A percentile compares a stretch with the other conserved stretches of the same genome.
Evolutionary conservation across 1,140 invertebrate species (phyloP).

Genomic region (Oryzaephilus surinamensis): DNA sequence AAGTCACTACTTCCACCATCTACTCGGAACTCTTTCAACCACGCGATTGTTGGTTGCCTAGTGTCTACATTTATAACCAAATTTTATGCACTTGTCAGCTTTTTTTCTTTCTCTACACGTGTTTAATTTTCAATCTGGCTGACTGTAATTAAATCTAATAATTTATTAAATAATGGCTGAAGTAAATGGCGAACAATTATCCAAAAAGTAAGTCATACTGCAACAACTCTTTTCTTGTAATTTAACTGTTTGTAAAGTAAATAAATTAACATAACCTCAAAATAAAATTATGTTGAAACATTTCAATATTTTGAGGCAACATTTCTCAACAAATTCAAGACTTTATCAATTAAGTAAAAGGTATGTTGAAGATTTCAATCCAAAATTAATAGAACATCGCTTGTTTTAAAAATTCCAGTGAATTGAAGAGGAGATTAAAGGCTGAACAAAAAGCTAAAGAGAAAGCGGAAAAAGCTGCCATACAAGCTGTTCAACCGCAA

Average conservation of each 20-base stretch:
- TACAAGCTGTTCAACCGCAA: slow-evolving; percentile 34
- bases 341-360: slow-evolving; percentile 26
- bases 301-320: slow-evolving; percentile 16
- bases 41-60: too few relatives aligned
- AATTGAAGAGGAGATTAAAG: slow-evolving; percentile 83
- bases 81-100: too few relatives aligned
- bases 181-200: slow-evolving; percentile 45
- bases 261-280: slow-evolving; percentile 15
- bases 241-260: slow-evolving; percentile 18
- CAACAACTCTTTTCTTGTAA: slow-evolving; percentile 26
- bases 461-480: slow-evolving; percentile 72
- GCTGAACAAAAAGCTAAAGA: slow-evolving; percentile 88
- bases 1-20: too few relatives aligned
- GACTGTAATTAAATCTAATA: too few relatives aligned
- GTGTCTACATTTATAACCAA: too few relatives aligned
- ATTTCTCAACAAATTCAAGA: slow-evolving; percentile 12
- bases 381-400: slow-evolving; percentile 20
- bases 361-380: slow-evolving; percentile 18
- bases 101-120: too few relatives aligned
- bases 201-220: slow-evolving; percentile 54
- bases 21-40: too few relatives aligned
- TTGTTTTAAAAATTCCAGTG: slow-evolving; percentile 54
- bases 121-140: too few relatives aligned
- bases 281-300: slow-evolving; percentile 34
- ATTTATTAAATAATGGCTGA: slow-evolving; percentile 51